Percentiles rank a stretch among this genome's conserved stretches.
phyloP scores from a whole-genome alignment of 2,113 vertebrate species.

The Prietella phreatophila region DNA sequence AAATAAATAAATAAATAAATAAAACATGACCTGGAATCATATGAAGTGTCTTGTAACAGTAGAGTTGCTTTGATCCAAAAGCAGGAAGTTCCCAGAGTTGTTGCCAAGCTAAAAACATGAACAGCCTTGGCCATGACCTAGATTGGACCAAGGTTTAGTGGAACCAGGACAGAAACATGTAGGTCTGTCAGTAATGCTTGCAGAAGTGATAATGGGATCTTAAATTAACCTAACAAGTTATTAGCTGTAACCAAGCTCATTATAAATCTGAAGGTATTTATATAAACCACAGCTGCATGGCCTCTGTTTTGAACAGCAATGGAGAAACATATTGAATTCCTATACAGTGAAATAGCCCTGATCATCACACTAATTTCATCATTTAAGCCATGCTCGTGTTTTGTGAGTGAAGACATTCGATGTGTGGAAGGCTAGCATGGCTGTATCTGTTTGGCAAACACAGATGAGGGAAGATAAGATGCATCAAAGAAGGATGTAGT shows the following conservation, averaged over 20 bases:
- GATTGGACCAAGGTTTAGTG: neutral
- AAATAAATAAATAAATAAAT: no score
- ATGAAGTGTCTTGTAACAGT: neutral
- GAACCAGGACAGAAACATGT: slow-evolving; percentile 28
- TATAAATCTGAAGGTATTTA: neutral
- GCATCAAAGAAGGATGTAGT: neutral
- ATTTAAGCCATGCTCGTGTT: neutral
- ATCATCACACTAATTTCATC: neutral
- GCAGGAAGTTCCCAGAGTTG: neutral
- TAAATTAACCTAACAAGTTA: neutral
- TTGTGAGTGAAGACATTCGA: neutral
- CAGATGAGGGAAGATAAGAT: neutral
- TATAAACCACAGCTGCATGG: neutral
- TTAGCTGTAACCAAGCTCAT: neutral
- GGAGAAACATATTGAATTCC: neutral
- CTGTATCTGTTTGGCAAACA: neutral
- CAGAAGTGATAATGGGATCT: neutral
- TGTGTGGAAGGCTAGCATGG: neutral
- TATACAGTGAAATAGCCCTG: neutral
- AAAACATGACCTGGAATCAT: neutral
- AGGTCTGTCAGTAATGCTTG: neutral
- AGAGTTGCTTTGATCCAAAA: neutral
- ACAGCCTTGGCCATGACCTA: slow-evolving; percentile 17
- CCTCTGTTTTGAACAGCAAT: neutral
- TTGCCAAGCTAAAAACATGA: neutral